These are phyloP conservation scores for Noctua comes DNA, from an alignment of 2,888 invertebrate genomes.

Conservation along the genomic window DNA sequence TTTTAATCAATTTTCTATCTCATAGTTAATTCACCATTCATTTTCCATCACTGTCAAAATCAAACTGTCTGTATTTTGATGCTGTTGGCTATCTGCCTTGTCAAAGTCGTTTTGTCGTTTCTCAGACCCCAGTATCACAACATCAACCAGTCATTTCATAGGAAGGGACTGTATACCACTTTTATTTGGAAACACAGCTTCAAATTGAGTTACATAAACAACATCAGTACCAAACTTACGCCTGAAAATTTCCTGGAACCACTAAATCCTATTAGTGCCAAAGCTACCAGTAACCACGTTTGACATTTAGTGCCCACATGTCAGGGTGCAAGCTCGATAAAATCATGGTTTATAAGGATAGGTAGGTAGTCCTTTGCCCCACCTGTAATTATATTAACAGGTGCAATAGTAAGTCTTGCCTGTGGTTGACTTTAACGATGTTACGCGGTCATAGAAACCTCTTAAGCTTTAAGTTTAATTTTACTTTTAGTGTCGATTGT, in stretches of 20 bases:
- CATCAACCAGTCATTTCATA: neutral
- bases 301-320: constrained; percentile 7
- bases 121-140: neutral
- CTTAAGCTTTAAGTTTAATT: neutral
- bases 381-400: neutral
- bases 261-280: constrained; percentile 2
- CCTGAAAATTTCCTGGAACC: neutral
- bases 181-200: neutral
- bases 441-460: neutral
- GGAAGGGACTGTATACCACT: neutral
- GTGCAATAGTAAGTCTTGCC: neutral
- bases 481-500: neutral
- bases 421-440: neutral
- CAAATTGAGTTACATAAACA: neutral
- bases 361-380: neutral
- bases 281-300: neutral
- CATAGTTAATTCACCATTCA: neutral
- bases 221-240: neutral
- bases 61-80: neutral
- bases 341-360: constrained; percentile 10
- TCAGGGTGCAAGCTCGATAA: neutral
- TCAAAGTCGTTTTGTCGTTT: neutral
- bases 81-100: no score
- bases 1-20: neutral
- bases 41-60: neutral